phyloP scores from a whole-genome alignment of 2,113 vertebrate species.

The Oncorhynchus tshawytscha region DNA sequence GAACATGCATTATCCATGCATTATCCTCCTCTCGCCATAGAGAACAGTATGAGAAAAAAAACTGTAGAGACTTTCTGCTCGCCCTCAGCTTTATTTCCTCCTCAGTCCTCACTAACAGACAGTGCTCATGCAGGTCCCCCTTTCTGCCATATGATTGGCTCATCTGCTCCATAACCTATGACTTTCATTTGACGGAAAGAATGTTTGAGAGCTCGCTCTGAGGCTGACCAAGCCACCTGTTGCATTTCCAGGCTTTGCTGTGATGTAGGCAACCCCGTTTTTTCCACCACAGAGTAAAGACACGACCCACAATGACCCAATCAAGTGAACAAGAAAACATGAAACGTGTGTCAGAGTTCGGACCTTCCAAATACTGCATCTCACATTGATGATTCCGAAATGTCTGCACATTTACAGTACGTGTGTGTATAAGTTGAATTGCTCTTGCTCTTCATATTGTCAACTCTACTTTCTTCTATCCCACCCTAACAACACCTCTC shows the following conservation, averaged over 20 bases:
- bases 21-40: neutral
- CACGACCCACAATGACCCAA: too few relatives aligned
- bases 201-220: slow-evolving; percentile 42
- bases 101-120: too few relatives aligned
- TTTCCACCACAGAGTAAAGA: slow-evolving; percentile 41
- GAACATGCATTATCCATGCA: neutral
- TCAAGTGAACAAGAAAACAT: too few relatives aligned
- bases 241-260: slow-evolving; percentile 52
- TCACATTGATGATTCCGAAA: too few relatives aligned
- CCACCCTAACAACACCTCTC: too few relatives aligned
- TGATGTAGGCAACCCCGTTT: slow-evolving; percentile 8
- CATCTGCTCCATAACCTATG: slow-evolving; percentile 52
- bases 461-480: slow-evolving; percentile 48
- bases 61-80: neutral
- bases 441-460: neutral
- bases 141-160: too few relatives aligned
- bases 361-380: too few relatives aligned
- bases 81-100: too few relatives aligned
- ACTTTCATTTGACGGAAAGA: slow-evolving; percentile 71
- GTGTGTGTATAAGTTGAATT: slow-evolving; percentile 13
- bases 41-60: neutral
- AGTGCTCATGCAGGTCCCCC: too few relatives aligned
- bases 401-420: neutral
- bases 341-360: too few relatives aligned
- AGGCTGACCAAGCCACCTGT: slow-evolving; percentile 61